Conservation (phyloP, 2,113 vertebrate species). For the Melospiza georgiana region DNA sequence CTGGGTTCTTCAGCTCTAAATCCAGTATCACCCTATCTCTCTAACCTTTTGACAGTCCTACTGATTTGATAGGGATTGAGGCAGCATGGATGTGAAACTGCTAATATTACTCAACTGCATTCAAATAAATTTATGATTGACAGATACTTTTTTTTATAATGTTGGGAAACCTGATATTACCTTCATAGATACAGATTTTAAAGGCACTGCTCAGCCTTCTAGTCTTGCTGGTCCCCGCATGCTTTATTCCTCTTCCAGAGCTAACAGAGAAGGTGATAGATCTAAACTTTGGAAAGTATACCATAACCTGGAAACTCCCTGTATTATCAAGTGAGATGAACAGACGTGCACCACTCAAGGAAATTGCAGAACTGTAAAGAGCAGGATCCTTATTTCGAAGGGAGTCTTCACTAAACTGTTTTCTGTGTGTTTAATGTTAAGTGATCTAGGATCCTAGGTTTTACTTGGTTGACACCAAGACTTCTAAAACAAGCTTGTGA, state of each 20-base stretch:
- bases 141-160: neutral
- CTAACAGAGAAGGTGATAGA: neutral
- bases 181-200: neutral
- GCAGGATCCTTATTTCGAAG: neutral
- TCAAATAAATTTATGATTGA: neutral
- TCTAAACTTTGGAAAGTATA: neutral
- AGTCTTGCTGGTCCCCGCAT: neutral
- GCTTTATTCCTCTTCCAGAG: neutral
- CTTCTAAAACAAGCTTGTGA: neutral
- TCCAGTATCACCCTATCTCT: neutral
- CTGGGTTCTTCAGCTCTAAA: neutral
- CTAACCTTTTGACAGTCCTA: neutral
- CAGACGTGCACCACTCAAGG: neutral
- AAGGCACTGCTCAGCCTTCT: accelerated
- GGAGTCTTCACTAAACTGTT: neutral
- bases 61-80: neutral
- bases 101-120: neutral
- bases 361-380: neutral
- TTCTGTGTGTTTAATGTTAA: neutral
- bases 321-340: neutral
- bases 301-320: neutral
- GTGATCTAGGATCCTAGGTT: neutral
- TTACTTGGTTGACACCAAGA: neutral
- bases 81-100: neutral
- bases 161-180: neutral